Conservation (phyloP, 2,797 vertebrate genomes). For the Peromyscus attwateri region DNA sequence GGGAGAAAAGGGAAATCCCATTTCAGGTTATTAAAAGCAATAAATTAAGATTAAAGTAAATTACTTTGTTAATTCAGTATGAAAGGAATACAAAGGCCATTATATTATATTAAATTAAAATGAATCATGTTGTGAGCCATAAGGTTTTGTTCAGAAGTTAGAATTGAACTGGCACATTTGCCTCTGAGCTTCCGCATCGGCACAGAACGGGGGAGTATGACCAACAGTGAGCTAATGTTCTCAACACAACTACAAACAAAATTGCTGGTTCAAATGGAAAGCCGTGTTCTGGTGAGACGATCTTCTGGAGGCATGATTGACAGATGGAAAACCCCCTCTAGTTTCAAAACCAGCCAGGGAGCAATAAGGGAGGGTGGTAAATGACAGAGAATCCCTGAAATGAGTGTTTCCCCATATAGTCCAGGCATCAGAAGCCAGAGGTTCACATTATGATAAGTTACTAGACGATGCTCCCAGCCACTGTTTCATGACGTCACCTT, state of each 20-base stretch:
- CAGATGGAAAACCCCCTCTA: background rate
- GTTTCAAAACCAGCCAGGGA: background rate
- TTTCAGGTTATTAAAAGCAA: slow-evolving; percentile 36
- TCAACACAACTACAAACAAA: background rate
- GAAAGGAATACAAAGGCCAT: slow-evolving; percentile 41
- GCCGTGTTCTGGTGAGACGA: background rate
- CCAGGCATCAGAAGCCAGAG: background rate
- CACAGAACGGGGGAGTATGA: background rate
- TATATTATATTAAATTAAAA: slow-evolving; percentile 39
- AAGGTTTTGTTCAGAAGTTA: slow-evolving; percentile 43
- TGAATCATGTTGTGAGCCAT: background rate
- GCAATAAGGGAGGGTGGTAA: background rate
- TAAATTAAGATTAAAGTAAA: slow-evolving; percentile 29
- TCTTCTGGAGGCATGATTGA: background rate
- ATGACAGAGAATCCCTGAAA: background rate
- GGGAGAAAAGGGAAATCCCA: background rate
- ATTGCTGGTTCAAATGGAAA: slow-evolving; percentile 6
- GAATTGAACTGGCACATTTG: background rate
- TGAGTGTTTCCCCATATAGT: background rate
- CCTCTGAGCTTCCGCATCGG: background rate
- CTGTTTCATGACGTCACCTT: background rate
- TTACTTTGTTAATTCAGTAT: background rate
- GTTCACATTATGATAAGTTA: background rate
- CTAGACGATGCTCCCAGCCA: background rate
- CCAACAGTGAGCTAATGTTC: background rate